Base-by-base conservation (phyloP, 1,140 invertebrate genomes). In the Ruditapes philippinarum region DNA sequence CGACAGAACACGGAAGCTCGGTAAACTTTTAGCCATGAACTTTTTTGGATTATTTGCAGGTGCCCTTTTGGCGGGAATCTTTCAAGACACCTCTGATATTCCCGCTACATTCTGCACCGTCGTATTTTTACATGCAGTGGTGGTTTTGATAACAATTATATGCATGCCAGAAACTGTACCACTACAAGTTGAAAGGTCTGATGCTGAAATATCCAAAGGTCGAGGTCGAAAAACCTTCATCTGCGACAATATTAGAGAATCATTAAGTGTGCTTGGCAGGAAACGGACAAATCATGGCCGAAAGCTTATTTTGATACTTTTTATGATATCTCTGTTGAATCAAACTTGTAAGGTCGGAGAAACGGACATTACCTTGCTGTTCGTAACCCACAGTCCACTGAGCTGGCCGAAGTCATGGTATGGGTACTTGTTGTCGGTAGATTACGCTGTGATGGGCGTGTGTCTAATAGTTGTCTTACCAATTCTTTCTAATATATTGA, bases 41-140 rank as follows among this genome's bases (percentile, higher is more conserved):
- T 96, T 95, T 86, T 95, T 95, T 68, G 95, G 95, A 22, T 89
- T 95, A 22, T 95, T 95, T 81, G 89, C 91, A 19, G 95, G 95
- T 0, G 95, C 95, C 0, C 91, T 95, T 12, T 87, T 94, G 40
- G 94, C 94, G 5, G 95, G 95, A 0, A 65, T 93, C 2, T 88
- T 95, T 25, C 92, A 95, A 33, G 94, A 94, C 57, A 79, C 90
- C 0, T 88, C 92, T 40, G 89, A 92, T 73, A 81, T 95, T 17
- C 81, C 93, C 22, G 90, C 89, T 14, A 93, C 95, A 0, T 93
- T 95, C 57, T 91, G 86, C 49, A 84, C 91, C 2, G 92, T 95
- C 7, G 88, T 92, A 22, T 33, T 93, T 42, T 54, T 95, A 12
- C 91, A 95, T 60, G 92, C 89, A 0, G 25, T 90, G 4, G 91